A percentile compares a stretch with the other conserved stretches of the same genome.
Evolutionary conservation across 1,140 invertebrate genomes (phyloP).

Genomic region (Cepaea nemoralis): DNA sequence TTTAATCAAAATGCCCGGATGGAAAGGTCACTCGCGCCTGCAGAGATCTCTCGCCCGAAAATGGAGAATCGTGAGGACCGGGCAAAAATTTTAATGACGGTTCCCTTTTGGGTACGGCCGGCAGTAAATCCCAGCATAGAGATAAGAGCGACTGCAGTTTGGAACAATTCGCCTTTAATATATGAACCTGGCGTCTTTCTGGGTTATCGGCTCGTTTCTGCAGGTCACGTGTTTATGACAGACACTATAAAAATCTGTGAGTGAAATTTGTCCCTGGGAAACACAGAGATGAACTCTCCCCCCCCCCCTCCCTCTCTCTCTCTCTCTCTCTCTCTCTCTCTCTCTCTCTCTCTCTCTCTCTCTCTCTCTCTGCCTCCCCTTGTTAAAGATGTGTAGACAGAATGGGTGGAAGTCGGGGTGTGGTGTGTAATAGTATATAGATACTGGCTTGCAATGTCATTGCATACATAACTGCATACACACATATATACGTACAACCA

Average conservation of each 20-base stretch:
- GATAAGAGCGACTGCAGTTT: slow-evolving; percentile 12
- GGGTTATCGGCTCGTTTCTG: background rate
- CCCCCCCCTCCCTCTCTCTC: background rate
- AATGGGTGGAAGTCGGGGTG: too few species aligned
- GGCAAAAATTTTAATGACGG: slow-evolving; percentile 16
- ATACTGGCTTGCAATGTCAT: too few species aligned
- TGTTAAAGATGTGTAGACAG: background rate
- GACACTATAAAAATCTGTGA: background rate
- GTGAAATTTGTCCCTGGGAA: slow-evolving; percentile 7
- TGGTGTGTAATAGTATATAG: too few species aligned
- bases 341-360: too few species aligned
- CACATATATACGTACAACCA: too few species aligned
- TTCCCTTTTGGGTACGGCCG: background rate
- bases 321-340: background rate
- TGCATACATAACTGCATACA: too few species aligned
- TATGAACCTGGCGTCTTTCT: slow-evolving; percentile 23
- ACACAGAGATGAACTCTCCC: background rate
- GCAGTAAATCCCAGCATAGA: slow-evolving; percentile 18
- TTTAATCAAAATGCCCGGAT: background rate
- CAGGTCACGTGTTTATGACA: slow-evolving; percentile 1
- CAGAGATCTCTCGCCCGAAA: background rate
- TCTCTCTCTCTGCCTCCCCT: too few species aligned
- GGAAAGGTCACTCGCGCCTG: slow-evolving; percentile 5
- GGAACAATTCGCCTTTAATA: slow-evolving; percentile 23
- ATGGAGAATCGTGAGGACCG: background rate